These are phyloP conservation scores for Microchrysa polita DNA, from an alignment of 2,888 invertebrate genomes.

Conservation along the genomic window DNA sequence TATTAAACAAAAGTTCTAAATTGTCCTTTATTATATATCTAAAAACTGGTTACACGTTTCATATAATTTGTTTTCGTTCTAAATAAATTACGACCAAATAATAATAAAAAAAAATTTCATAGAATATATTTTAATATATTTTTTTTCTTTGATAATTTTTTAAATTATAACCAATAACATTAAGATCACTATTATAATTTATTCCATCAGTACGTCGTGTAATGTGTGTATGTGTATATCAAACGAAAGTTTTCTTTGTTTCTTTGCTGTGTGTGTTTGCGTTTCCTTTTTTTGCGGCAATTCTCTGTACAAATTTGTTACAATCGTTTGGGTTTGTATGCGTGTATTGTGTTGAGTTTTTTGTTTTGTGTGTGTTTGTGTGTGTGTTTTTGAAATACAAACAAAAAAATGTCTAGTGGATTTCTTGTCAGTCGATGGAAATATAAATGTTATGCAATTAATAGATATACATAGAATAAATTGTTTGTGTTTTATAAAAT, in stretches of 20 bases:
- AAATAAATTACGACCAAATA: constrained; percentile 43
- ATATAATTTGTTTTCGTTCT: constrained; percentile 3
- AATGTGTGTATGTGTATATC: constrained; percentile 10
- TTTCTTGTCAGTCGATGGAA: constrained; percentile 44
- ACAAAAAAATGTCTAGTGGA: constrained; percentile 29
- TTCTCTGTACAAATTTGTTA: constrained; percentile 23
- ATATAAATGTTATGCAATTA: constrained; percentile 43
- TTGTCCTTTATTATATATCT: constrained; percentile 11
- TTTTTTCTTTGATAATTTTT: constrained; percentile 31
- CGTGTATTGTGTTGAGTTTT: not conserved
- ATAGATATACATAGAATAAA: constrained; percentile 43
- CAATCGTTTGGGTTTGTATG: not conserved
- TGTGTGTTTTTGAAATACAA: constrained; percentile 36
- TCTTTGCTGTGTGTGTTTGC: no score
- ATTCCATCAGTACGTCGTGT: constrained; percentile 42
- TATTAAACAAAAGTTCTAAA: not conserved
- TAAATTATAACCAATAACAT: constrained; percentile 43
- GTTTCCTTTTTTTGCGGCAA: not conserved
- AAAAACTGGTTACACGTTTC: constrained; percentile 16
- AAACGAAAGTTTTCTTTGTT: constrained; percentile 15
- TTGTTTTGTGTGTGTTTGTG: constrained; percentile 4
- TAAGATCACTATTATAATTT: constrained; percentile 42
- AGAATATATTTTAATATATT: constrained; percentile 23
- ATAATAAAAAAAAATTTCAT: constrained; percentile 35
- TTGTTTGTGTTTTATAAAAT: constrained; percentile 37